These are phyloP conservation scores for Podargus strigoides DNA, from an alignment of 2,797 vertebrate species.

Conservation along the genomic window DNA sequence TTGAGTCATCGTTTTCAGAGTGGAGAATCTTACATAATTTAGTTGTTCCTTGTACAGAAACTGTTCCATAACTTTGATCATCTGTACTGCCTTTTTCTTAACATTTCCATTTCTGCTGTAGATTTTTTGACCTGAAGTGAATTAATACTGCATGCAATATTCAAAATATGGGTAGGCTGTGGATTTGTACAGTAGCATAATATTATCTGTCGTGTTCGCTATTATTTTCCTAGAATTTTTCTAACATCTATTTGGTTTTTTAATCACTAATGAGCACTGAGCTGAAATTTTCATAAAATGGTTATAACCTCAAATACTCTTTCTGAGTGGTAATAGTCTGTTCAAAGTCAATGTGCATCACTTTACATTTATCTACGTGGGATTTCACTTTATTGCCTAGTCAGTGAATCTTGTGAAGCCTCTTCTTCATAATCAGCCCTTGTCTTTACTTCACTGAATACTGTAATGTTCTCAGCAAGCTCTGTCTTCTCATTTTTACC, in stretches of 20 bases:
- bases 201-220: not conserved
- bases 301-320: not conserved
- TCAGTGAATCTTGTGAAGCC: not conserved
- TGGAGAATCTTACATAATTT: constrained; percentile 14
- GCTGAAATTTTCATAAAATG: not conserved
- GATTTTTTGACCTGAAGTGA: not conserved
- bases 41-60: not conserved
- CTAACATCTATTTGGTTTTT: not conserved
- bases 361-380: not conserved
- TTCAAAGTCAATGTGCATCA: not conserved
- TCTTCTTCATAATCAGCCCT: not conserved
- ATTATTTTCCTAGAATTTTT: not conserved
- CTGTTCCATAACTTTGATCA: constrained; percentile 20
- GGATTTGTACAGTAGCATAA: not conserved
- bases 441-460: not conserved
- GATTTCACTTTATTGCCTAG: not conserved
- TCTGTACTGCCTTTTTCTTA: not conserved
- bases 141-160: not conserved
- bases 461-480: not conserved
- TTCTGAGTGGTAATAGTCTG: not conserved
- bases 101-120: not conserved
- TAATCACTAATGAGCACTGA: not conserved
- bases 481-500: not conserved
- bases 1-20: constrained; percentile 1
- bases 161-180: not conserved